Conservation (phyloP, 1,140 invertebrate genomes). For the Aporrectodea caliginosa region DNA sequence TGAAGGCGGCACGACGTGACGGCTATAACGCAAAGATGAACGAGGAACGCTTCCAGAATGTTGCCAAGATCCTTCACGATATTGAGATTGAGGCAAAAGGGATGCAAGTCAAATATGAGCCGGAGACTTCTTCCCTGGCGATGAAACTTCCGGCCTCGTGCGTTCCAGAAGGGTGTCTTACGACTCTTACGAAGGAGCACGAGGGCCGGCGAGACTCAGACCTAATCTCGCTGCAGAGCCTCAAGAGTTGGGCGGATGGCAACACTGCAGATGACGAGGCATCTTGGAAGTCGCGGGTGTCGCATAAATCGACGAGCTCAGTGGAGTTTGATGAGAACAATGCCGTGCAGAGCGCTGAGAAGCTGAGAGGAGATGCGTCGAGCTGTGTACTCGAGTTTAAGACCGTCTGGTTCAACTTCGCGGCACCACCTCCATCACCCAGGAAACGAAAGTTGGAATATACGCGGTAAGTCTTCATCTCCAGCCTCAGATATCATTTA, state of each 20-base stretch:
- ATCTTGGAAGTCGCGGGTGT: not conserved
- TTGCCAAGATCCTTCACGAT: not conserved
- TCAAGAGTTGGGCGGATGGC: not conserved
- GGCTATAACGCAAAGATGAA: conserved; percentile 40
- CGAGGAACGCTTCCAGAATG: not conserved
- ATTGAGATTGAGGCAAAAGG: not conserved
- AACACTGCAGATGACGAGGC: not conserved
- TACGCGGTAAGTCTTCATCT: conserved; percentile 73
- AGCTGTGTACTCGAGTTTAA: conserved; percentile 71
- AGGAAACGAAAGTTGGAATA: conserved; percentile 93
- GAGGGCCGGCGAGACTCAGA: not conserved
- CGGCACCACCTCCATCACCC: conserved; percentile 86
- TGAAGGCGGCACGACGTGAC: conserved; percentile 70
- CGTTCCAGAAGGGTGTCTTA: not conserved
- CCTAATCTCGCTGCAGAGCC: not conserved
- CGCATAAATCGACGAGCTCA: not conserved
- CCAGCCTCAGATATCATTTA: too few relatives aligned
- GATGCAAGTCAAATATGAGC: not conserved
- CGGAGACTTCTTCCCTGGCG: not conserved
- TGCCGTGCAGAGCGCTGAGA: conserved; percentile 19
- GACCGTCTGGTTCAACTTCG: conserved; percentile 94
- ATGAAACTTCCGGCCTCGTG: not conserved
- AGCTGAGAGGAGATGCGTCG: conserved; percentile 54
- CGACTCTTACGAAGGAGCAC: not conserved
- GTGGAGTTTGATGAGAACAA: not conserved